Evolutionary conservation across 2,113 vertebrate genomes (phyloP).

Genomic region (Odocoileus hemionus): DNA sequence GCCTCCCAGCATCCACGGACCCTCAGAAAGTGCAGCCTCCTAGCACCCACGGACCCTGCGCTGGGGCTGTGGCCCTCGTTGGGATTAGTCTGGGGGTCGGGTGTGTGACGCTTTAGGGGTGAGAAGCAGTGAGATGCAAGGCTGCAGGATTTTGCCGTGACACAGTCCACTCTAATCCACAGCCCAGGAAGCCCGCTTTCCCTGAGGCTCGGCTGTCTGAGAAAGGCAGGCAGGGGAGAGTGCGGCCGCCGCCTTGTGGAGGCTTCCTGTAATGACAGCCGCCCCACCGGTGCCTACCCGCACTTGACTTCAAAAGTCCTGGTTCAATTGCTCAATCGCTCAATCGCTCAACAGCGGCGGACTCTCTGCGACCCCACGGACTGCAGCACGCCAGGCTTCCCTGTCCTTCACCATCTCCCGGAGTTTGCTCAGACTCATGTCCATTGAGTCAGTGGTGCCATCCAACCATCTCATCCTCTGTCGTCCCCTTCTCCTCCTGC

Average conservation of each 20-base stretch:
- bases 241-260: background rate
- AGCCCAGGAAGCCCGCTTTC: background rate
- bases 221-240: too few species aligned
- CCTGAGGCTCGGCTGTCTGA: background rate
- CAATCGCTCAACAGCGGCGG: too few species aligned
- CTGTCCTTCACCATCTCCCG: background rate
- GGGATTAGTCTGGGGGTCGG: background rate
- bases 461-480: background rate
- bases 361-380: background rate
- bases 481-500: background rate
- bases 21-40: background rate
- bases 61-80: background rate
- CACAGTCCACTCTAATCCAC: background rate
- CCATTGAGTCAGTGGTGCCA: background rate
- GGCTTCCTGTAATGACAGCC: background rate
- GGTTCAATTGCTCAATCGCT: background rate
- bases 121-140: background rate
- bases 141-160: background rate
- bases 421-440: background rate
- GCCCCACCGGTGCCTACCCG: rapidly evolving
- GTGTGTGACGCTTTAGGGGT: background rate
- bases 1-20: background rate
- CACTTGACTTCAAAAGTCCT: background rate
- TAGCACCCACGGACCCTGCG: too few species aligned
- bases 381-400: background rate